Evolutionary conservation across 2,888 invertebrate genomes (phyloP).

Genomic region (Linyphia triangularis): DNA sequence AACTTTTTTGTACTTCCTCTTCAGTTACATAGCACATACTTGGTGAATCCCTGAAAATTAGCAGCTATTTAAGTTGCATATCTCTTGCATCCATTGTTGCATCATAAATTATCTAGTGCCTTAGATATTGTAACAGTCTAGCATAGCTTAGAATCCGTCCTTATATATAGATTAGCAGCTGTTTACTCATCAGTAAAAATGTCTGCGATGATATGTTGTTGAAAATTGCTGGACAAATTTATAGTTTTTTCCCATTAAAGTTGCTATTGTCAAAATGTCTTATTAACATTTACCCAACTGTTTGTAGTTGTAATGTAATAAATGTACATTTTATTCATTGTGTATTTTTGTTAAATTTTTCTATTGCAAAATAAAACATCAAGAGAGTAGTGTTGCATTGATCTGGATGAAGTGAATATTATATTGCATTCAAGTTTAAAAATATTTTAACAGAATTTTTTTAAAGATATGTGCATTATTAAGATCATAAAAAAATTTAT

Average conservation of each 20-base stretch:
- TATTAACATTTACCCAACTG: conserved; percentile 21
- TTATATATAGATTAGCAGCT: conserved; percentile 49
- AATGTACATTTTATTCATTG: conserved; percentile 60
- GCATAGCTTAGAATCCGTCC: conserved; percentile 61
- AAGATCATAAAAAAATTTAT: too few species aligned
- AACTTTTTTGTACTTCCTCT: neutral
- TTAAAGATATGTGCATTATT: too few species aligned
- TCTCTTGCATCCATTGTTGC: neutral
- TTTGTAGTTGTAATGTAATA: conserved; percentile 73
- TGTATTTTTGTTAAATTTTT: neutral
- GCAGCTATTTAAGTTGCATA: neutral
- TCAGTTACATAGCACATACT: neutral
- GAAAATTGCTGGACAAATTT: conserved; percentile 41
- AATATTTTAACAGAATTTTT: too few species aligned
- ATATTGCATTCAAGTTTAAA: too few species aligned
- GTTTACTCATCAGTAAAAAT: conserved; percentile 21
- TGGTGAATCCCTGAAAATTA: neutral
- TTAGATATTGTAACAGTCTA: conserved; percentile 6
- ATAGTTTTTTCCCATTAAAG: conserved; percentile 8
- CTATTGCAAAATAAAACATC: neutral
- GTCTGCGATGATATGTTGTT: conserved; percentile 9
- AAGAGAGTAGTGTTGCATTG: neutral
- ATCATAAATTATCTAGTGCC: conserved; percentile 27
- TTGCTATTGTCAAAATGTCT: conserved; percentile 9
- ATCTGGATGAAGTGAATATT: too few species aligned